Base-by-base conservation (phyloP, 2,888 invertebrate genomes). In the Ochropacha duplaris region DNA sequence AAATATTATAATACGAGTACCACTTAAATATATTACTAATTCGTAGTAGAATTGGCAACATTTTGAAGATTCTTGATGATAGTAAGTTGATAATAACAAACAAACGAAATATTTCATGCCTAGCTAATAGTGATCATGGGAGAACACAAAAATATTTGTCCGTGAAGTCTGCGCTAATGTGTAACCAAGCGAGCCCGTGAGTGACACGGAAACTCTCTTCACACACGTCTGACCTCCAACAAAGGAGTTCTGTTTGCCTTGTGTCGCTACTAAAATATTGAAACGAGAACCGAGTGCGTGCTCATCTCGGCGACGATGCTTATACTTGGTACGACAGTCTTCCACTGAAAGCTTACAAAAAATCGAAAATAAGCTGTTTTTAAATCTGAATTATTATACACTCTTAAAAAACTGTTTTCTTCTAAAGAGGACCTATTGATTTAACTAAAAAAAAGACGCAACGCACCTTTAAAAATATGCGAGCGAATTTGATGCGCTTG, bases 211-310 rank as follows among this genome's bases (percentile, higher is more conserved):
- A 91, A 90, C 88, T 88, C 88, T 90, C 87, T 88, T 88, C 88
- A 91, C 88, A 92, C 88, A 90, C 84, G 87, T 79, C 79, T 91
- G 91, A 89, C 91, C 90, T 84, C 87, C 88, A 87, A 89, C 91
- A 90, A 89, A 91, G 90, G 84, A 88, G 88, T 88, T 81, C 66
- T 92, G 82, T 92, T 92, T 92, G 86, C 75, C 72, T 84, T 87
- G 84, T 79, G 84, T 87, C 89, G 90, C 92, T 92, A 92, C 92
- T 92, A 92, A 90, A 92, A 92, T 92, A 92, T 92, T 92, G 88
- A 83, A 85, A 87, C 86, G 87, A 84, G 85, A 76, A 69, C 81
- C 76, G 81, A 87, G 86, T 86, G 85, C 86, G 81, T 85, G 87
- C 85, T 81, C 72, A 76, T 76, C 83, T 80, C 78, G 74, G 82